Evolutionary conservation across 2,888 invertebrate species (phyloP).

Genomic region (Listrodromus nycthemerus): DNA sequence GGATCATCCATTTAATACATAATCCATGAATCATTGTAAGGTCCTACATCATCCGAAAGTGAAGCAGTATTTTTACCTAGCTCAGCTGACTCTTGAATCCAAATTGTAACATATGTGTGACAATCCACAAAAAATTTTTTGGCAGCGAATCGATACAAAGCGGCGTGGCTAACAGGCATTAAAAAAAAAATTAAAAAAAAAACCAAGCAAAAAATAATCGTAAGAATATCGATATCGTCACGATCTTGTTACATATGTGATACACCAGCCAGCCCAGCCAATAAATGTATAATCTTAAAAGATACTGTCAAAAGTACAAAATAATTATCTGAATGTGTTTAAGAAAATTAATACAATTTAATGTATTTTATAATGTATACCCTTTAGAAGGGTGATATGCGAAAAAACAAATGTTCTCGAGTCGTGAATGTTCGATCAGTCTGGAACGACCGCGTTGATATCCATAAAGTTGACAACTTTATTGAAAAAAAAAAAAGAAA

Average conservation of each 20-base stretch:
- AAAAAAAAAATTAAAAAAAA: constrained; percentile 7
- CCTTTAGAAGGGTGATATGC: constrained; percentile 48
- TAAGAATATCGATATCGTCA: constrained; percentile 42
- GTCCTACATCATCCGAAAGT: constrained; percentile 17
- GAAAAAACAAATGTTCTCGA: constrained; percentile 33
- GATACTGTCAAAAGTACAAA: constrained; percentile 71
- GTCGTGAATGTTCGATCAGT: constrained; percentile 45
- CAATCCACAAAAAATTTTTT: constrained; percentile 14
- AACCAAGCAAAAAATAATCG: constrained; percentile 27
- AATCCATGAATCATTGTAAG: constrained; percentile 3
- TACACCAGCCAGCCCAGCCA: constrained; percentile 61
- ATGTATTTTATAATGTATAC: constrained; percentile 55
- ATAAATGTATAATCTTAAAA: constrained; percentile 62
- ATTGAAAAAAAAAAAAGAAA: constrained; percentile 27
- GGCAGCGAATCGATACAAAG: background rate
- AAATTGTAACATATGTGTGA: constrained; percentile 40
- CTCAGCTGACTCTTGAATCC: constrained; percentile 48
- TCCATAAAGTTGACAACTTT: constrained; percentile 31
- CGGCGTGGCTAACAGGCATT: constrained; percentile 5
- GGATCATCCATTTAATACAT: constrained; percentile 11
- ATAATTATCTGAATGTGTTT: constrained; percentile 67
- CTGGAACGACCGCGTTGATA: constrained; percentile 37
- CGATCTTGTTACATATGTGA: constrained; percentile 61
- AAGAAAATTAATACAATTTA: constrained; percentile 53
- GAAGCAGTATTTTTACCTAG: constrained; percentile 33